Percentiles rank a stretch among this genome's conserved stretches.
phyloP scores from a whole-genome alignment of 2,888 invertebrate genomes.

The Sesia apiformis region DNA sequence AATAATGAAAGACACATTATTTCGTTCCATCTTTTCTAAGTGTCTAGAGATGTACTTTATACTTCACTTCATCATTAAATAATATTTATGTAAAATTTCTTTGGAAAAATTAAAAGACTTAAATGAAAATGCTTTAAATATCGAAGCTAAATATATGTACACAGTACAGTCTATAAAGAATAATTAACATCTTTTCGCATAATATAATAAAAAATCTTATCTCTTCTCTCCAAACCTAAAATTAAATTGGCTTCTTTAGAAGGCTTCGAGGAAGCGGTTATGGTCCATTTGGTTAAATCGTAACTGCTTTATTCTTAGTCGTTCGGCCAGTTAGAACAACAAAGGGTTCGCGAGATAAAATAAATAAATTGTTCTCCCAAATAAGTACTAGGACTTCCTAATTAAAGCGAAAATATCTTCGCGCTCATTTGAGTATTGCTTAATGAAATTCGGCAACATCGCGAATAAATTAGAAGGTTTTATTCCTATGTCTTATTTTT shows the following conservation, averaged over 20 bases:
- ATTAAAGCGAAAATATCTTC: constrained; percentile 29
- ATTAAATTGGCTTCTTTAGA: not conserved
- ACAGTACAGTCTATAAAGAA: too few relatives aligned
- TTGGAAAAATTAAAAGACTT: too few relatives aligned
- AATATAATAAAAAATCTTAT: too few relatives aligned
- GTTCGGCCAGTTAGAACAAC: constrained; percentile 35
- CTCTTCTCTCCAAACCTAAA: not conserved
- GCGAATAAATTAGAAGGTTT: not conserved
- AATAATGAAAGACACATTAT: too few relatives aligned
- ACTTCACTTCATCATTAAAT: too few relatives aligned
- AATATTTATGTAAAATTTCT: too few relatives aligned
- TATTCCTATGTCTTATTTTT: not conserved
- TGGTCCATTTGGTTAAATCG: constrained; percentile 43
- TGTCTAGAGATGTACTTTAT: too few relatives aligned
- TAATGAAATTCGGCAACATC: constrained; percentile 15
- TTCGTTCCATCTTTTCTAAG: too few relatives aligned
- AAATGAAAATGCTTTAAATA: too few relatives aligned
- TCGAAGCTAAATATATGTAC: too few relatives aligned
- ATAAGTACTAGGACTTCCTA: constrained; percentile 24
- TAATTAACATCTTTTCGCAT: too few relatives aligned
- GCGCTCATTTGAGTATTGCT: constrained; percentile 21
- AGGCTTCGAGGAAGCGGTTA: constrained; percentile 2
- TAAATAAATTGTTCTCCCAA: constrained; percentile 42
- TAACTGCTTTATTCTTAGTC: constrained; percentile 44
- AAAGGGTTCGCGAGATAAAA: constrained; percentile 51